A percentile compares a stretch with the other conserved stretches of the same genome.
Evolutionary conservation across 2,113 vertebrate genomes (phyloP).

Genomic region (Dendropsophus ebraccatus): DNA sequence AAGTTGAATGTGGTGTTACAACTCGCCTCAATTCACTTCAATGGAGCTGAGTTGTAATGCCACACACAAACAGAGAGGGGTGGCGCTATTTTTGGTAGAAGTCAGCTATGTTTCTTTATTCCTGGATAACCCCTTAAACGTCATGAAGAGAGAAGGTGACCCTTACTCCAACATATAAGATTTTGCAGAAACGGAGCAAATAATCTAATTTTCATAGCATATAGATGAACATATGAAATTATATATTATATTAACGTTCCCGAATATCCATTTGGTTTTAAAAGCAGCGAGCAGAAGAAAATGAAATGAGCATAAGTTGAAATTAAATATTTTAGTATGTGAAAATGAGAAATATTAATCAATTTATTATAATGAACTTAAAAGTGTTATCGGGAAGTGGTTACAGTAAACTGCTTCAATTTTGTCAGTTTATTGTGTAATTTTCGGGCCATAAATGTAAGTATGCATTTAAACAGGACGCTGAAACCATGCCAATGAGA

Average conservation of each 20-base stretch:
- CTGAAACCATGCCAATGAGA: neutral
- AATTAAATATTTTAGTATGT: conserved; percentile 15
- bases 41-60: too few relatives aligned
- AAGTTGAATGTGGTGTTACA: too few relatives aligned
- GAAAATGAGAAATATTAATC: conserved; percentile 21
- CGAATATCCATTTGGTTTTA: neutral
- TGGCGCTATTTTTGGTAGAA: too few relatives aligned
- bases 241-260: neutral
- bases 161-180: neutral
- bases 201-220: neutral
- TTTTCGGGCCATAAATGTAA: conserved; percentile 41
- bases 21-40: too few relatives aligned
- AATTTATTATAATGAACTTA: conserved; percentile 21
- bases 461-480: neutral
- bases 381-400: conserved; percentile 22
- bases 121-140: neutral
- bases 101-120: too few relatives aligned
- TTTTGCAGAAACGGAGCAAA: neutral
- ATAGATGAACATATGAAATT: neutral
- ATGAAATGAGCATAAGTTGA: conserved; percentile 19
- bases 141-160: neutral
- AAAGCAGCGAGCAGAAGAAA: neutral
- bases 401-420: conserved; percentile 35
- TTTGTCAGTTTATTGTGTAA: conserved; percentile 38
- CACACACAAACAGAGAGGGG: too few relatives aligned